phyloP scores from a whole-genome alignment of 2,888 invertebrate genomes.

The Cylindroiulus punctatus region DNA sequence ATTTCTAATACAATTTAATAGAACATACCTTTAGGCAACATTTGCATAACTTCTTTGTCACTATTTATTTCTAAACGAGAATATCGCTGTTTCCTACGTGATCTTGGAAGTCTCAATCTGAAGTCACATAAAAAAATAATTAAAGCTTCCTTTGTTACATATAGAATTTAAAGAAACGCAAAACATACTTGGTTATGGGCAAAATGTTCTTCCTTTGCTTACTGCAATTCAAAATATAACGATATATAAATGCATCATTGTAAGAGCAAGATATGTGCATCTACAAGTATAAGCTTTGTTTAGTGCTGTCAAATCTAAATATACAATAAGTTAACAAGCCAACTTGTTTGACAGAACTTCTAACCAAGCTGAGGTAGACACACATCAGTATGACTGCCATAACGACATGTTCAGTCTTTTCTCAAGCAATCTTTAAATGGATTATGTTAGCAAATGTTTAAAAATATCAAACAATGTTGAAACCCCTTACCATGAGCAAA shows the following conservation, averaged over 20 bases:
- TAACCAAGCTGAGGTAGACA: no score
- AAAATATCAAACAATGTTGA: neutral
- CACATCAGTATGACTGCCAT: no score
- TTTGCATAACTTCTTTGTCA: slow-evolving; percentile 60
- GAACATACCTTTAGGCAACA: slow-evolving; percentile 55
- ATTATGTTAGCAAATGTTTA: no score
- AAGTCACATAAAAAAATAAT: slow-evolving; percentile 1
- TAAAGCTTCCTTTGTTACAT: neutral
- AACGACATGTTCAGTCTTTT: no score
- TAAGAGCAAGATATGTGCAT: no score
- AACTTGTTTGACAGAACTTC: neutral
- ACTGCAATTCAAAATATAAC: slow-evolving; percentile 10
- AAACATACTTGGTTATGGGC: slow-evolving; percentile 40
- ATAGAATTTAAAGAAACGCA: neutral
- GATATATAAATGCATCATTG: neutral
- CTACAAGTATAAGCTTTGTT: no score
- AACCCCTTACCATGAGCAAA: slow-evolving; percentile 62
- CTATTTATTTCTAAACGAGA: slow-evolving; percentile 62
- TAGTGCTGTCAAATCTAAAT: no score
- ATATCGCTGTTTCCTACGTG: slow-evolving; percentile 63
- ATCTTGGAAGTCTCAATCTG: slow-evolving; percentile 60
- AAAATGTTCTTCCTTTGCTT: slow-evolving; percentile 37
- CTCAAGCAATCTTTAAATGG: no score
- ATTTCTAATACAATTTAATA: neutral
- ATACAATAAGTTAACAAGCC: no score